phyloP scores from a whole-genome alignment of 2,888 invertebrate species.

The Archips crataeganus region DNA sequence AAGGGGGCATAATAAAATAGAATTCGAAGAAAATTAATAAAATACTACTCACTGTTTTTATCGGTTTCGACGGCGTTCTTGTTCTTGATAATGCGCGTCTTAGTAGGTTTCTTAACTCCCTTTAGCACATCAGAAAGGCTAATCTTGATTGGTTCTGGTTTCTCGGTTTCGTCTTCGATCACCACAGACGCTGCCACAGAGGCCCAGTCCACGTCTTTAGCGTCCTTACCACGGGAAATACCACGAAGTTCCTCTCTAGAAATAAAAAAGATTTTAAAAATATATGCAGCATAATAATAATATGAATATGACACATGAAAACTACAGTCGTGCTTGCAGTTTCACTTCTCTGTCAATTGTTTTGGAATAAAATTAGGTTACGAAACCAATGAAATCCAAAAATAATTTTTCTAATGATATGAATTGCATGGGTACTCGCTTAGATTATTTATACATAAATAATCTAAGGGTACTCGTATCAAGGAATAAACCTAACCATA shows the following conservation, averaged over 20 bases:
- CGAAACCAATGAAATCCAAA: too few species aligned
- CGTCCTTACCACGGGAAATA: slow-evolving; percentile 92
- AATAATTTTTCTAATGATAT: too few species aligned
- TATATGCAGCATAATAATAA: not conserved
- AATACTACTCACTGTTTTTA: slow-evolving; percentile 86
- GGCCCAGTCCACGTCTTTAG: slow-evolving; percentile 95
- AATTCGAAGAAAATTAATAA: not conserved
- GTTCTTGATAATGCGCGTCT: slow-evolving; percentile 85
- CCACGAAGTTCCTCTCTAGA: slow-evolving; percentile 94
- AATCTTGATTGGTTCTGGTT: slow-evolving; percentile 91
- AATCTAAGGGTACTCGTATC: too few species aligned
- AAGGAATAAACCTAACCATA: too few species aligned
- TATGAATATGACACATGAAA: too few species aligned
- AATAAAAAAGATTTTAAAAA: not conserved
- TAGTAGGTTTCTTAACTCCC: slow-evolving; percentile 88
- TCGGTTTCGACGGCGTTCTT: slow-evolving; percentile 79
- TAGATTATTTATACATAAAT: too few species aligned
- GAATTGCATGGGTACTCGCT: too few species aligned
- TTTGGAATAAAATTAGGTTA: too few species aligned
- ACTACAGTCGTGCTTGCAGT: too few species aligned
- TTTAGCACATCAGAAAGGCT: slow-evolving; percentile 90
- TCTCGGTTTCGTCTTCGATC: slow-evolving; percentile 87
- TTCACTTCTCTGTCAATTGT: too few species aligned
- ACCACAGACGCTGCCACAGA: slow-evolving; percentile 89
- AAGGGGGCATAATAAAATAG: too few species aligned